Conservation (phyloP, 2,888 invertebrate species). For the Parascotia fuliginaria region DNA sequence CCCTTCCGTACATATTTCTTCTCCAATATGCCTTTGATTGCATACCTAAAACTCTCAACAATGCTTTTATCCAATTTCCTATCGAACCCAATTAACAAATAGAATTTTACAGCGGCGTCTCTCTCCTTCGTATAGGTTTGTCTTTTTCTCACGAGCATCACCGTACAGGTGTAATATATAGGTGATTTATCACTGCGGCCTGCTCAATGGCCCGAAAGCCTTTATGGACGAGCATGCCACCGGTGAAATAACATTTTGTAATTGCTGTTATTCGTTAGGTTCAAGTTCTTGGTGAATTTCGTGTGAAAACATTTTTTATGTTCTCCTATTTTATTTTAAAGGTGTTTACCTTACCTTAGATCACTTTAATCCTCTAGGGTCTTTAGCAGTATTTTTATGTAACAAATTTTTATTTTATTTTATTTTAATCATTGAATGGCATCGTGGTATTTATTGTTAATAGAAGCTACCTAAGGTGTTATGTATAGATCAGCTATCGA, state of each 20-base stretch:
- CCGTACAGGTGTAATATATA: constrained; percentile 56
- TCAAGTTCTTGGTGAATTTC: constrained; percentile 10
- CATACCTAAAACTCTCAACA: constrained; percentile 5
- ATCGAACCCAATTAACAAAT: constrained; percentile 34
- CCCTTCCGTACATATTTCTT: neutral
- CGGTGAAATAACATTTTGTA: constrained; percentile 34
- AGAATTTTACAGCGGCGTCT: constrained; percentile 22
- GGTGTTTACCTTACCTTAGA: too few species aligned
- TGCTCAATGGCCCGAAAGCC: constrained; percentile 59
- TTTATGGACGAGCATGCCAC: constrained; percentile 44
- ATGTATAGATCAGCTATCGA: too few species aligned
- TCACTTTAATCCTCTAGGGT: too few species aligned
- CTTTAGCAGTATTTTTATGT: too few species aligned
- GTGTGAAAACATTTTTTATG: too few species aligned
- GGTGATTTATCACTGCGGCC: constrained; percentile 65
- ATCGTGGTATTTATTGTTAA: too few species aligned
- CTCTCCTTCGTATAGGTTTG: constrained; percentile 11
- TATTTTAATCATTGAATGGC: too few species aligned
- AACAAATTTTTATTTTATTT: too few species aligned
- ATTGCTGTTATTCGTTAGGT: constrained; percentile 19
- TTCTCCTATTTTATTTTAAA: too few species aligned
- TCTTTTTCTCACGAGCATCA: constrained; percentile 28
- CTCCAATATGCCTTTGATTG: constrained; percentile 2
- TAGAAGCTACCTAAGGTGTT: too few species aligned
- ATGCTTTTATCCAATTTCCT: constrained; percentile 28